Evolutionary conservation across 2,113 vertebrate genomes (phyloP), one percentile per base, ranked within the genome.

Genomic region (Ictidomys tridecemlineatus): DNA sequence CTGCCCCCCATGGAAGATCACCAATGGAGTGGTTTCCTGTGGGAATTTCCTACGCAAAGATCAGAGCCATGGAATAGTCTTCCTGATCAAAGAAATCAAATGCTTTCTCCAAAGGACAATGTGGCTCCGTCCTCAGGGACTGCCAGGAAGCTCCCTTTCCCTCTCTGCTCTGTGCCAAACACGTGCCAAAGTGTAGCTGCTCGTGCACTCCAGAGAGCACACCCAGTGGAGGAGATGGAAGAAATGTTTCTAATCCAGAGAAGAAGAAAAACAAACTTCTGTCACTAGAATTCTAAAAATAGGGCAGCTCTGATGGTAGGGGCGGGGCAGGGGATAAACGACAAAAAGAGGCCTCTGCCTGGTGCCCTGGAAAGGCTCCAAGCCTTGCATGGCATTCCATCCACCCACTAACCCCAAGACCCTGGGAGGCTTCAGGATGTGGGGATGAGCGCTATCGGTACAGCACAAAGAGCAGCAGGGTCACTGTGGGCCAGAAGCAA

Each of bases 211-310:
- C 17, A 78, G 61, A 16, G 0, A 74, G 89, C 3, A n/a, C 18
- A 2, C 39, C 45, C 45, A 53, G 20, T 16, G 5, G 48, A 84
- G 37, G 77, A 65, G 58, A 87, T 1, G n/a, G 85, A 86, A 61
- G 42, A 74, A 61, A 18, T 1, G 37, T 65, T 63, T 78, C 58
- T 58, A 95, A 97, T 73, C 22, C 85, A 82, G 97, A 5, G 45
- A 94, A 97, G 16, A 93, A 37, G 56, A 97, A 94, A 96, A 97
- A 73, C 82, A 91, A 95, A 51, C 10, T 58, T 42, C 56, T 95
- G 84, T 53, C 70, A 22, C 72, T 61, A 70, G 86, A 53, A 94
- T 32, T 78, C 58, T 88, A 37, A 73, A 91, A 74, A 22, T 34
- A 70, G 11, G 26, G 0, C 34, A 76, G 67, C 79, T 20, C 48